Percentiles rank a stretch among this genome's conserved stretches.
These are phyloP conservation scores for Silurus asotus DNA, from an alignment of 2,113 vertebrate genomes.

Conservation along the genomic window DNA sequence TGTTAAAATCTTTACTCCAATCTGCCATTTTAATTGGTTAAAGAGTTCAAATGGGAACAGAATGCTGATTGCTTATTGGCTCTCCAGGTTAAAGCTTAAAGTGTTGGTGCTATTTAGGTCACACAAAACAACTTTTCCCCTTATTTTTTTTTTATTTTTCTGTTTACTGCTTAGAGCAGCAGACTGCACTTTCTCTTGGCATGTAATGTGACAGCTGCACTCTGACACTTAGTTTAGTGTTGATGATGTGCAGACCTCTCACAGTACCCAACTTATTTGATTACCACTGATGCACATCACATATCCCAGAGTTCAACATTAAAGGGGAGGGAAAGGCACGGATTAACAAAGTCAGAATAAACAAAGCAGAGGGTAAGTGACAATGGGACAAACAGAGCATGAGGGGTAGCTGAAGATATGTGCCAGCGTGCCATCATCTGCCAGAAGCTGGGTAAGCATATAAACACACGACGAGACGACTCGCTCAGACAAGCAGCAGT, in stretches of 20 bases:
- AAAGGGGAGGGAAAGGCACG: constrained; percentile 22
- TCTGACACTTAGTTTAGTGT: constrained; percentile 70
- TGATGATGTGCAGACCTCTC: constrained; percentile 70
- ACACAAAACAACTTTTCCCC: constrained; percentile 60
- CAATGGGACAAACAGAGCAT: constrained; percentile 60
- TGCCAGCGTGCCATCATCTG: constrained; percentile 58
- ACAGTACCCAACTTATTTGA: constrained; percentile 76
- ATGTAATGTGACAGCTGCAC: constrained; percentile 73
- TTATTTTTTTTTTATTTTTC: constrained; percentile 23
- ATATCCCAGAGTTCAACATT: constrained; percentile 57
- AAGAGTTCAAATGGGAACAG: constrained; percentile 66
- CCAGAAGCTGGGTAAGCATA: constrained; percentile 41
- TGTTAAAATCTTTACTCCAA: constrained; percentile 64
- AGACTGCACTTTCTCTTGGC: constrained; percentile 58
- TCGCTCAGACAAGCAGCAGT: constrained; percentile 40
- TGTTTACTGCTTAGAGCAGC: constrained; percentile 63
- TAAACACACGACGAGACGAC: constrained; percentile 27
- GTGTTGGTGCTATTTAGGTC: constrained; percentile 54
- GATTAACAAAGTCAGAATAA: constrained; percentile 58
- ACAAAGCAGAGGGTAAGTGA: constrained; percentile 70
- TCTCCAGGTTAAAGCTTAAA: constrained; percentile 61
- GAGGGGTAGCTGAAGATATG: constrained; percentile 71
- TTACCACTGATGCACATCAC: constrained; percentile 76
- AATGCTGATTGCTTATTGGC: constrained; percentile 42
- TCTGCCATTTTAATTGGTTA: constrained; percentile 72